Base-by-base conservation (phyloP, 1,140 invertebrate species). In the Sycophaga agraensis region DNA sequence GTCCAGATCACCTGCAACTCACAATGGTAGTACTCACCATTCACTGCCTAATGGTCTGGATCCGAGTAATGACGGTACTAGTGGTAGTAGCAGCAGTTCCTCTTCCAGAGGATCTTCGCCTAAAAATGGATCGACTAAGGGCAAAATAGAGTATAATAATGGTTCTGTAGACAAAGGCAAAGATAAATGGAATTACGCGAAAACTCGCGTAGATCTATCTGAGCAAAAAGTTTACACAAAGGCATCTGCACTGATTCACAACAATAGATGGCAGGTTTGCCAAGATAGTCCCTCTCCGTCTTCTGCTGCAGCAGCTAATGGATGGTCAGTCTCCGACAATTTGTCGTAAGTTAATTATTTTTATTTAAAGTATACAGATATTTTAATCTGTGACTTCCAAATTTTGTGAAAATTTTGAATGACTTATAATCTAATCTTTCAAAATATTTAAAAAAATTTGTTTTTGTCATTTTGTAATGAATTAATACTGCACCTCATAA, bases 321-420 rank as follows among this genome's bases (percentile, higher is more conserved):
- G 76, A 39, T 81, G 79, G 79, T 76, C 68, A 5, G 71, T 76
- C 28, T 72, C 72, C 21, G 77, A 80, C 34, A 75, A 68, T 48
- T 73, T 69, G 43, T 40, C 65, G 78, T 80, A 68, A 67, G 70
- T 70, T 11, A 34, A 42, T 39, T 56, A 45, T 57, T n/a, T n/a
- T 59, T 3, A 58, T 59, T 28, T 28, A n/a, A n/a, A n/a, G n/a
- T n/a, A n/a, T n/a, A n/a, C 24, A n/a, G n/a, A n/a, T n/a, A n/a
- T n/a, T n/a, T n/a, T n/a, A n/a, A n/a, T n/a, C n/a, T n/a, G n/a
- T n/a, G n/a, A n/a, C n/a, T n/a, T n/a, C n/a, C n/a, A n/a, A n/a
- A n/a, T n/a, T n/a, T n/a, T n/a, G n/a, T n/a, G n/a, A 56, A 16
- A 49, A 49, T 49, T 49, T 2, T 49, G 26, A 49, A 49, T 49